Base-by-base conservation (phyloP, 2,113 vertebrate genomes). In the Pteropus alecto region DNA sequence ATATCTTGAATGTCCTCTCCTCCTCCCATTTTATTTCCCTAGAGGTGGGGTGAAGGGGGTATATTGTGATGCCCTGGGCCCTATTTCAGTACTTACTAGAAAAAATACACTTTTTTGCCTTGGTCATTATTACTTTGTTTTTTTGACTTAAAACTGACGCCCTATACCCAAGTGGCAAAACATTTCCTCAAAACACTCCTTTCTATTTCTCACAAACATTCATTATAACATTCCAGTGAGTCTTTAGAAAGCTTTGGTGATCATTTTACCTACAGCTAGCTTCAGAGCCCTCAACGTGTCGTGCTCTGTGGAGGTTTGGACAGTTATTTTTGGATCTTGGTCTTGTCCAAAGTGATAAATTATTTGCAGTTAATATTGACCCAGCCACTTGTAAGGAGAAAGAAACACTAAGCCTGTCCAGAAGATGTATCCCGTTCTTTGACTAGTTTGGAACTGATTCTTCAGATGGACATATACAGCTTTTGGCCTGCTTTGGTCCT, bases 321-420 rank as follows among this genome's bases (percentile, higher is more conserved):
- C 61, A 89, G 16, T 94, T 65, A 76, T 38, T 79, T 86, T 46
- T 89, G 78, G 94, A 41, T 89, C 78, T 86, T 86, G 48, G 21
- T 73, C 71, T 94, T 76, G 38, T 48, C 56, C 33, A 87, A 22
- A 30, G 6, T 65, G 51, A 51, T 86, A 48, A 91, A 63, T 91
- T 90, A 87, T 94, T 83, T 96, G 24, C 14, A 86, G 71, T 96
- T 76, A 94, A 78, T 86, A 88, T 70, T 96, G 88, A 86, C 78
- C 51, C 82, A 94, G 54, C 12, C 38, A 70, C 56, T 92, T 26
- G 1, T 21, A 93, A 90, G 76, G 33, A 96, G 73, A 91, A 33
- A 84, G 74, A 88, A 71, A 38, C n/a, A 30, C 24, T 41, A 38
- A 87, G 63, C 58, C 19, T 65, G 89, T 79, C 38, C 26, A 85